Evolutionary conservation across 92 coral and sea anemone species (phyloP), one percentile per base, ranked within the genome.

Genomic region (Galaxea fascicularis): DNA sequence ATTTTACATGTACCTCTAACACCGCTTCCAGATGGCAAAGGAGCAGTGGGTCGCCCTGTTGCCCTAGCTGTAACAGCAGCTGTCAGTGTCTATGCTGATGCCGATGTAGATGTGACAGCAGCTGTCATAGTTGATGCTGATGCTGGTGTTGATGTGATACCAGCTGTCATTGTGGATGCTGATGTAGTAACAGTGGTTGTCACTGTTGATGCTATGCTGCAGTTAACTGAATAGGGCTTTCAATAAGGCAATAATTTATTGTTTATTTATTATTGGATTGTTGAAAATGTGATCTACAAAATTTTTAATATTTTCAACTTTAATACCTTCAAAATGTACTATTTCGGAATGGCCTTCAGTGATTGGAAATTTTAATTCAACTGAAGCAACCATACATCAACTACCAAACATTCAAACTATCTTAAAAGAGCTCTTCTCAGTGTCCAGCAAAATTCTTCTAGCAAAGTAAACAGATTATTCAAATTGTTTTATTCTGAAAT

Each of bases 61-160:
- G 63, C 21, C 63, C 63, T 57, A 57, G 63, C 63, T 57, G 63
- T 57, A 57, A 57, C 63, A 57, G 63, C 63, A 57, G 63, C 63
- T 57, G 63, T 57, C 63, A 57, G 26, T 57, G 26, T 57, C 17
- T 20, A 57, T 57, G 71, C 30, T 65, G 35, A 0, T 28, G 41
- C 18, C 29, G 71, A 28, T 26, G 71, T 28, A 2, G 3, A 35
- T 35, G 41, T 35, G 41, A 12, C 17, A 16, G 13, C 5, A 24
- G 71, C 71, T 28, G 31, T 22, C 15, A 35, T 35, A 2, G 69
- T 64, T 22, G 31, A 22, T 64, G 69, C 31, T 64, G 69, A 64
- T 64, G 69, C 31, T 64, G 69, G 41, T 35, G 41, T 35, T 35
- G 41, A 64, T 64, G 69, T 26, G 0, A 4, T 13, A 11, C 30